Conservation (phyloP, 1,140 invertebrate genomes). For the Calliopsis andreniformis region DNA sequence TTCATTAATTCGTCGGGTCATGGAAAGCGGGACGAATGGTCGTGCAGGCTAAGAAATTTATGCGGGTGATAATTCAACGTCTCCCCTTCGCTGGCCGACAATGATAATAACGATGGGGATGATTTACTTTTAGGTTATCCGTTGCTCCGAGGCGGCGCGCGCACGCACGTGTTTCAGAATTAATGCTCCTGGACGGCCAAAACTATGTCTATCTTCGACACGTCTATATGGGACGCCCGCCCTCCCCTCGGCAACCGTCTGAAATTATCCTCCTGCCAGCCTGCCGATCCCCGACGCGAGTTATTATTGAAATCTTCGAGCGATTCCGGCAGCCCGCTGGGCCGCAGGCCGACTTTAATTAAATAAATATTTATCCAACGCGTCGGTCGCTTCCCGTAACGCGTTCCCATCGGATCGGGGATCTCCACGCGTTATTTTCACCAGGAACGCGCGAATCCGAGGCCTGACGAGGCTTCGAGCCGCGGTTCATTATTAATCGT, state of each 20-base stretch:
- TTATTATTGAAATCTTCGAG: conserved; percentile 34
- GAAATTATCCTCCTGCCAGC: conserved; percentile 33
- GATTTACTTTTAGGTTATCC: conserved; percentile 27
- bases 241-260: conserved; percentile 19
- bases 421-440: background rate
- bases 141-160: background rate
- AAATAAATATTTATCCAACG: conserved; percentile 33
- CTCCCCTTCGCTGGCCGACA: conserved; percentile 1
- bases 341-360: conserved; percentile 24
- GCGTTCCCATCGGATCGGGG: background rate
- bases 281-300: conserved; percentile 21
- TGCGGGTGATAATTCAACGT: conserved; percentile 34
- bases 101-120: conserved; percentile 32
- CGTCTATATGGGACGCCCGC: conserved; percentile 39
- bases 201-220: conserved; percentile 49
- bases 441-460: too few species aligned
- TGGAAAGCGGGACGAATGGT: too few species aligned
- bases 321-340: conserved; percentile 7
- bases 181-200: conserved; percentile 42
- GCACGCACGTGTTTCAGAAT: conserved; percentile 29
- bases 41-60: conserved; percentile 11
- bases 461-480: too few species aligned
- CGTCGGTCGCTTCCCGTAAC: background rate
- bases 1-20: too few species aligned
- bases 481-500: too few species aligned